Conservation (phyloP, 2,113 vertebrate species). For the Chiloscyllium plagiosum region DNA sequence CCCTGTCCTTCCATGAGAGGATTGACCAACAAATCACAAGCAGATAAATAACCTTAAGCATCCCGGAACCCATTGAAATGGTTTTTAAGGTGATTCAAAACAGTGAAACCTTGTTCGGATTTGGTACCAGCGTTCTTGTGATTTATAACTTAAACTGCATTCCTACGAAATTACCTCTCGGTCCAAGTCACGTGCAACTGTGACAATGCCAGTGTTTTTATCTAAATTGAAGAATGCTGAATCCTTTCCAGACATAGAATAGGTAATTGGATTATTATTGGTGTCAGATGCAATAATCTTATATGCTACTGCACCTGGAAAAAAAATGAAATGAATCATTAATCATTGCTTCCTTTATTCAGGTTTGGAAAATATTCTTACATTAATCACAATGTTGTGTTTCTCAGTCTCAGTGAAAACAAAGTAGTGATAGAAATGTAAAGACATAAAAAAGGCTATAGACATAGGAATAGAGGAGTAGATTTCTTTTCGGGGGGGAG, state of each 20-base stretch:
- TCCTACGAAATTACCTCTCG: slow-evolving; percentile 57
- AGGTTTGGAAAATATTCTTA: not conserved
- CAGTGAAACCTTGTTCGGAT: not conserved
- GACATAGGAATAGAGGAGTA: not conserved
- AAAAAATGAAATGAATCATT: slow-evolving; percentile 7
- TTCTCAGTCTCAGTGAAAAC: not conserved
- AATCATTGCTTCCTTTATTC: not conserved
- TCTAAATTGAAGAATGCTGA: slow-evolving; percentile 47
- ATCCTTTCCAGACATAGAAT: slow-evolving; percentile 39
- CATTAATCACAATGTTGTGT: not conserved
- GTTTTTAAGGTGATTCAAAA: not conserved
- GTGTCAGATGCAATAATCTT: slow-evolving; percentile 48
- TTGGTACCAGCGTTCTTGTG: not conserved
- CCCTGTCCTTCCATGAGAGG: not conserved
- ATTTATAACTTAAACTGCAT: not conserved
- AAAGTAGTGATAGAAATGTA: not conserved
- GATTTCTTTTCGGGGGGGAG: too few relatives aligned
- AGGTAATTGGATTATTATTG: slow-evolving; percentile 46
- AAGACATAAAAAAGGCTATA: not conserved
- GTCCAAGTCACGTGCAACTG: slow-evolving; percentile 45
- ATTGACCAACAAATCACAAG: not conserved
- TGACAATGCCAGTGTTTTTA: slow-evolving; percentile 39
- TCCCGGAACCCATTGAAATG: not conserved
- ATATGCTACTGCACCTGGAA: slow-evolving; percentile 50
- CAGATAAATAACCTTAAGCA: not conserved